Percentiles rank a stretch among this genome's conserved stretches.
phyloP scores from a whole-genome alignment of 2,113 vertebrate species.

The Sinocyclocheilus anophthalmus region DNA sequence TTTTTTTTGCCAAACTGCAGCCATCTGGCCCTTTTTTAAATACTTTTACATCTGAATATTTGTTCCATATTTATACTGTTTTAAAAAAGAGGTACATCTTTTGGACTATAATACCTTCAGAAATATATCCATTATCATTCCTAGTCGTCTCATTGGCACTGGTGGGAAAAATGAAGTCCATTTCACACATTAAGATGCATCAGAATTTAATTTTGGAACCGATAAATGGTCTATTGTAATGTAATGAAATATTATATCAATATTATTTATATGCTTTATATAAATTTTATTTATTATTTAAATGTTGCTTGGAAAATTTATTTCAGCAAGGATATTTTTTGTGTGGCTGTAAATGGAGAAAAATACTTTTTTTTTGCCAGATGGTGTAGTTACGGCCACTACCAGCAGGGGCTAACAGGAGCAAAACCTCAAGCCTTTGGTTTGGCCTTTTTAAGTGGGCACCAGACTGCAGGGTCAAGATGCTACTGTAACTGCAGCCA shows the following conservation, averaged over 20 bases:
- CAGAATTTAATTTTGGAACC: too few relatives aligned
- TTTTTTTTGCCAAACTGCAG: conserved; percentile 29
- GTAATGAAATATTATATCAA: background rate
- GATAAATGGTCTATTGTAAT: background rate
- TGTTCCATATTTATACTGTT: background rate
- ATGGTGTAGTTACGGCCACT: background rate
- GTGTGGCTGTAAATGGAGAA: background rate
- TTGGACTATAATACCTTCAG: background rate
- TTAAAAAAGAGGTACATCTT: background rate
- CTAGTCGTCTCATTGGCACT: too few relatives aligned
- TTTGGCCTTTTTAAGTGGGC: background rate
- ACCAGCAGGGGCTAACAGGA: background rate
- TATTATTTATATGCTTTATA: too few relatives aligned
- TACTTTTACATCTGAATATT: background rate
- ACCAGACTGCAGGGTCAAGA: background rate
- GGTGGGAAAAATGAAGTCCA: too few relatives aligned
- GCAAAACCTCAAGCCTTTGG: background rate
- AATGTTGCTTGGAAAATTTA: too few relatives aligned
- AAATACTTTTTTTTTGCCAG: background rate
- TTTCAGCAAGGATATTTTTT: too few relatives aligned
- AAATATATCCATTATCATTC: too few relatives aligned
- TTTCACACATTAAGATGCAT: too few relatives aligned
- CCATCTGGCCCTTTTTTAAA: conserved; percentile 43
- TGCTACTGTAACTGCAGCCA: background rate
- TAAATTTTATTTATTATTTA: too few relatives aligned